A percentile compares a stretch with the other conserved stretches of the same genome.
Evolutionary conservation across 2,113 vertebrate species (phyloP).

Genomic region (Macrotus californicus): DNA sequence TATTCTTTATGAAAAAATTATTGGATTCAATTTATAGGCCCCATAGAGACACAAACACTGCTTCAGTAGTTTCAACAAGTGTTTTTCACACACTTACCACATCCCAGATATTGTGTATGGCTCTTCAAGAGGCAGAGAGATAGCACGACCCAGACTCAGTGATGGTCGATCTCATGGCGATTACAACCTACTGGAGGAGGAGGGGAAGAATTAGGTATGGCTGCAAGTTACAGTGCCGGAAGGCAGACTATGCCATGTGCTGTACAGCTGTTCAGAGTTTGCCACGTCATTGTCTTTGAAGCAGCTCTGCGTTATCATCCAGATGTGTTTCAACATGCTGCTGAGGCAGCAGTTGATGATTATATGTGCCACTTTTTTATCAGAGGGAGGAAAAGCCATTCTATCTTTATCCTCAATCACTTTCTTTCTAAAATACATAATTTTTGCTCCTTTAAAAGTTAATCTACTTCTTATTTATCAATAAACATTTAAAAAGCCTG

Average conservation of each 20-base stretch:
- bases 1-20: neutral
- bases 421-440: neutral
- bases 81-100: neutral
- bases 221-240: no score
- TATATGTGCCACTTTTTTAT: neutral
- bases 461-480: neutral
- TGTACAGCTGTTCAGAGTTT: neutral
- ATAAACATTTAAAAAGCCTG: neutral
- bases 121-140: neutral
- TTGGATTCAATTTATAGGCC: neutral
- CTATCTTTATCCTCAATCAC: neutral
- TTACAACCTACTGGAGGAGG: neutral
- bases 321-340: neutral
- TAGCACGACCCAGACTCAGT: neutral
- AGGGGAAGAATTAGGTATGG: neutral
- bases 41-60: neutral
- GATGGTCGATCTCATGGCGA: neutral
- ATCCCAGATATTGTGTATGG: neutral
- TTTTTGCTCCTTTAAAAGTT: neutral
- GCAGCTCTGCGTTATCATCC: no score
- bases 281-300: neutral
- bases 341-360: neutral
- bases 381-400: neutral
- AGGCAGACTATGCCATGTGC: fast-evolving
- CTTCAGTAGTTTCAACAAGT: neutral